Percentiles rank a stretch among this genome's conserved stretches.
phyloP scores from a whole-genome alignment of 2,113 vertebrate species.

The Elephantulus edwardii region DNA sequence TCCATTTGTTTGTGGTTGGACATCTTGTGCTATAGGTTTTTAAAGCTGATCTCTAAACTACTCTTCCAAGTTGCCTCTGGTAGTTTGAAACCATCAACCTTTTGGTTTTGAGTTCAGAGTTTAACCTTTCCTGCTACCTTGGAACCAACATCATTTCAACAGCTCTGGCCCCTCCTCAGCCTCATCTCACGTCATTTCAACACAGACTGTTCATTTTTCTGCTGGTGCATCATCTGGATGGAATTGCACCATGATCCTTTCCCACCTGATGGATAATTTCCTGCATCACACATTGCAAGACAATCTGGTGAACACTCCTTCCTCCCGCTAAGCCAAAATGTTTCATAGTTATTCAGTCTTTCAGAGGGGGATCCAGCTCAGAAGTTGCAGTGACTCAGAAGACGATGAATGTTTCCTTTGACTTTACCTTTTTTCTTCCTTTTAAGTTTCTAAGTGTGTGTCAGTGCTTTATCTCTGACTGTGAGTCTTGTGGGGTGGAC shows the following conservation, averaged over 20 bases:
- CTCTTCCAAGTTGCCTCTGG: neutral
- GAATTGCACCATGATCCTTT: constrained; percentile 70
- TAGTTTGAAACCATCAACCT: neutral
- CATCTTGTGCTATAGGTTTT: neutral
- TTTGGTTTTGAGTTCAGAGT: neutral
- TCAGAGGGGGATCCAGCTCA: constrained; percentile 50
- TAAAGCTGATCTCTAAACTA: neutral
- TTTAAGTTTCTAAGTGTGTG: constrained; percentile 1
- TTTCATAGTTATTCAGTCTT: constrained; percentile 65
- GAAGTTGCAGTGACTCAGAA: constrained; percentile 60
- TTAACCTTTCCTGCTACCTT: neutral
- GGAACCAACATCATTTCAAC: neutral
- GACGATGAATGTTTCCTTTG: constrained; percentile 51
- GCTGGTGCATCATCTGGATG: constrained; percentile 76
- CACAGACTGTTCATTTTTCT: constrained; percentile 53
- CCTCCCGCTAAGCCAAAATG: constrained; percentile 57
- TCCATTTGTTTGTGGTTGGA: too few relatives aligned
- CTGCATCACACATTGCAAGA: constrained; percentile 76
- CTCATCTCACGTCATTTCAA: neutral
- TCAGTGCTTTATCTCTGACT: constrained; percentile 54
- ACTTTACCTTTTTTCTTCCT: constrained; percentile 26
- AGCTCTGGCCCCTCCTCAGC: too few relatives aligned
- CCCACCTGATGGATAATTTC: constrained; percentile 85
- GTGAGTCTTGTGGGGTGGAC: neutral
- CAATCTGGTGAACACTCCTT: constrained; percentile 79